Evolutionary conservation across 1,140 invertebrate species (phyloP), one percentile per base, ranked within the genome.

Genomic region (Conus betulinus): DNA sequence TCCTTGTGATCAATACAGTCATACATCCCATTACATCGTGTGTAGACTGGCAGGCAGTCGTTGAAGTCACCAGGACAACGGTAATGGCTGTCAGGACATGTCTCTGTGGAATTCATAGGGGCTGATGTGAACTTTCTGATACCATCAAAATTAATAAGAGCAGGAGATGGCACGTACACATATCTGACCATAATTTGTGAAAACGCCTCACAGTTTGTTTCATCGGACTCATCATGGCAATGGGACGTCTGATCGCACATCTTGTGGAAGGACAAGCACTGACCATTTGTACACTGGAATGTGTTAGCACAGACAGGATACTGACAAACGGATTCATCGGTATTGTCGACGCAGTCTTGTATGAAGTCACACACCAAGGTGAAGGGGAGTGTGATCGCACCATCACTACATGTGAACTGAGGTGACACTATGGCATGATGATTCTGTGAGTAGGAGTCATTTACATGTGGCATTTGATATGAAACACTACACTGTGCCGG

Each of bases 21-120:
- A 52, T 85, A 67, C 55, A 85, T 60, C 53, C 86, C 89, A 52
- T 85, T 85, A 51, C 84, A 85, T 23, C 84, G 84, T 60, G 60
- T 60, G 84, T 85, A 85, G 78, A 76, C 82, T 23, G 78, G 63
- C 51, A 81, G 13, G 15, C 82, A 76, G 55, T 7, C 76, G 8
- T 39, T 39, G 8, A 63, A 27, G 5, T 57, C 5, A 17, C 27
- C 27, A 39, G 76, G 76, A 85, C 84, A 85, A 25, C 57, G 57
- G 57, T 60, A 85, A 57, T 85, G 84, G 5, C 27, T 67, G n/a
- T 85, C 55, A 51, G 84, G 84, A 51, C 84, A 85, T 6, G 57
- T 8, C 3, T 85, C 23, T 13, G 23, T 60, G 8, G 60, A 20
- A 3, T 57, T 39, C 60, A 85, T 15, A 0, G 55, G 55, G 1